Percentiles rank a stretch among this genome's conserved stretches.
Conservation (phyloP, 2,797 vertebrate genomes). For the Petrocephalus sullivani region DNA sequence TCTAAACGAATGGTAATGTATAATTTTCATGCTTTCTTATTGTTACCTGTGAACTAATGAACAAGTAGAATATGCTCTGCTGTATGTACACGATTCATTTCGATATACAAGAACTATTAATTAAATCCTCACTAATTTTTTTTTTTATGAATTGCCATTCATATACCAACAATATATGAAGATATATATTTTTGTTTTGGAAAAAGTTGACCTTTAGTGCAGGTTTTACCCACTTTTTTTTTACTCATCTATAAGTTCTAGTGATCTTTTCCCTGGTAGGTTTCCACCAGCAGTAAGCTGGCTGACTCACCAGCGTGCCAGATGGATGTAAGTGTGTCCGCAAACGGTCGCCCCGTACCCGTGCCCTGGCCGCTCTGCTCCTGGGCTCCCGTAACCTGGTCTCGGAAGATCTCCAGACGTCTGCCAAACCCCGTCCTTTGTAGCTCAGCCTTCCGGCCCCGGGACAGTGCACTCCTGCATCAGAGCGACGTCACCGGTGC, state of each 20-base stretch:
- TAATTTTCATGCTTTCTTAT: neutral
- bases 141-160: neutral
- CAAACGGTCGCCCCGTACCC: neutral
- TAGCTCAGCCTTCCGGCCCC: slow-evolving; percentile 23
- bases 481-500: slow-evolving; percentile 41
- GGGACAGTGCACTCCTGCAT: slow-evolving; percentile 53
- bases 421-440: neutral
- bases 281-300: neutral
- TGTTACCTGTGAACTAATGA: neutral
- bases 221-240: neutral
- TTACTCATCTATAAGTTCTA: neutral
- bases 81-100: neutral
- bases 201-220: neutral
- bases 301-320: neutral
- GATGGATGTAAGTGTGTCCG: neutral
- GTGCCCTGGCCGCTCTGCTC: neutral
- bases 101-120: neutral
- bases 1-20: neutral
- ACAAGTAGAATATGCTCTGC: neutral
- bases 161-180: neutral
- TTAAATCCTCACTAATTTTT: neutral
- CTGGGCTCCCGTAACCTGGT: neutral
- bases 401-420: neutral
- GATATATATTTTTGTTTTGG: neutral
- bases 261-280: neutral